Conservation (phyloP, 2,797 vertebrate genomes). For the Linurgus olivaceus region DNA sequence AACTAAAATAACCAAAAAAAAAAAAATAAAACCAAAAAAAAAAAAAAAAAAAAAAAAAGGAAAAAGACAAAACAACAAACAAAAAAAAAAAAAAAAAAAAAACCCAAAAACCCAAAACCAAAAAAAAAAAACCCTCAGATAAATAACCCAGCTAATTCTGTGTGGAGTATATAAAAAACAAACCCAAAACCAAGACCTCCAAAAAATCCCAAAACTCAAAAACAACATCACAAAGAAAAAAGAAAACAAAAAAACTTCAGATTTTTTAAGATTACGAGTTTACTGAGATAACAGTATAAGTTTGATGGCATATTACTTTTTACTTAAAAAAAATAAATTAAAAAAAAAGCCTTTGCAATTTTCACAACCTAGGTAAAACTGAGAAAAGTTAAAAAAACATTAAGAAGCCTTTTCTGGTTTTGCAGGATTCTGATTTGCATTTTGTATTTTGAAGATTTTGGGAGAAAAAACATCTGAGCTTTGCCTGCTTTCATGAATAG, state of each 20-base stretch:
- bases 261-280: too few species aligned
- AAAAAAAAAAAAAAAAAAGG: too few species aligned
- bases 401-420: not conserved
- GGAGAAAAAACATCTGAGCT: not conserved
- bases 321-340: not conserved
- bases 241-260: not conserved
- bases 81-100: too few species aligned
- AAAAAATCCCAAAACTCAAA: not conserved
- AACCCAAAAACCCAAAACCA: too few species aligned
- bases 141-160: not conserved
- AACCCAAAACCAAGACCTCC: not conserved
- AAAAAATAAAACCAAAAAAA: too few species aligned
- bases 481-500: not conserved
- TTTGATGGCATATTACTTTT: not conserved
- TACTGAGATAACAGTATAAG: not conserved
- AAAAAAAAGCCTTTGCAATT: not conserved
- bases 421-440: not conserved
- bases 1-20: not conserved
- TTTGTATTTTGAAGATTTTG: not conserved
- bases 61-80: not conserved
- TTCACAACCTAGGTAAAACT: not conserved
- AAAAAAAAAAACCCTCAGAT: not conserved
- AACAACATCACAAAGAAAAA: not conserved
- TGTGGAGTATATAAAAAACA: not conserved
- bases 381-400: not conserved